Percentiles rank a stretch among this genome's conserved stretches.
phyloP scores from a whole-genome alignment of 2,113 vertebrate genomes.

The Brachyhypopomus gauderio region DNA sequence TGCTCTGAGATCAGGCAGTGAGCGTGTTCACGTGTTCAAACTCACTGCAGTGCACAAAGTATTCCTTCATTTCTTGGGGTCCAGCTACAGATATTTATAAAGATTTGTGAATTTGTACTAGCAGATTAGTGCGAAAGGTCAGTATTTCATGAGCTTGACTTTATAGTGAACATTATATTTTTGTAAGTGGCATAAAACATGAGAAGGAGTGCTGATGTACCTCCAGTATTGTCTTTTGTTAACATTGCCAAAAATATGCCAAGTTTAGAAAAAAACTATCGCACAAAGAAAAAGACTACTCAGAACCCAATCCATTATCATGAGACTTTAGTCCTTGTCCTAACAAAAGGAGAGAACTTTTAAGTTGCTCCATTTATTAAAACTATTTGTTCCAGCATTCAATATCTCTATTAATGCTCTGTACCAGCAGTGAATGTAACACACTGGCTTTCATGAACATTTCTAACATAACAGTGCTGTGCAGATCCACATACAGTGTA shows the following conservation, averaged over 20 bases:
- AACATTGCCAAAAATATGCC: conserved; percentile 7
- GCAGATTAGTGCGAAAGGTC: neutral
- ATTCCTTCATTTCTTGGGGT: neutral
- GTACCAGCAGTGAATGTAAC: conserved; percentile 1
- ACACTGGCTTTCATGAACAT: neutral
- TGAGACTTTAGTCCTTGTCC: neutral
- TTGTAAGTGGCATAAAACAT: neutral
- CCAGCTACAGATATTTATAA: neutral
- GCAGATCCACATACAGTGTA: neutral
- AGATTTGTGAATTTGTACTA: neutral
- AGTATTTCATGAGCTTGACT: conserved; percentile 19
- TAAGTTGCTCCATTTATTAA: neutral
- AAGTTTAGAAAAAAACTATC: neutral
- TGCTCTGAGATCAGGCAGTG: neutral
- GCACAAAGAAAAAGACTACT: neutral
- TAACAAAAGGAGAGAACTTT: neutral
- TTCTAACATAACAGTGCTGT: neutral
- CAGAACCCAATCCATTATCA: neutral
- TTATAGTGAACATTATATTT: conserved; percentile 39
- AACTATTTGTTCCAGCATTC: neutral
- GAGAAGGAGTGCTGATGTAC: conserved; percentile 1
- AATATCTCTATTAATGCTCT: neutral
- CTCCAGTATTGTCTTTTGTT: neutral
- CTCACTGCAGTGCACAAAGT: neutral
- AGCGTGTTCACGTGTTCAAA: neutral